Base-by-base conservation (phyloP, 2,888 invertebrate species). In the Mythimna ferrago region DNA sequence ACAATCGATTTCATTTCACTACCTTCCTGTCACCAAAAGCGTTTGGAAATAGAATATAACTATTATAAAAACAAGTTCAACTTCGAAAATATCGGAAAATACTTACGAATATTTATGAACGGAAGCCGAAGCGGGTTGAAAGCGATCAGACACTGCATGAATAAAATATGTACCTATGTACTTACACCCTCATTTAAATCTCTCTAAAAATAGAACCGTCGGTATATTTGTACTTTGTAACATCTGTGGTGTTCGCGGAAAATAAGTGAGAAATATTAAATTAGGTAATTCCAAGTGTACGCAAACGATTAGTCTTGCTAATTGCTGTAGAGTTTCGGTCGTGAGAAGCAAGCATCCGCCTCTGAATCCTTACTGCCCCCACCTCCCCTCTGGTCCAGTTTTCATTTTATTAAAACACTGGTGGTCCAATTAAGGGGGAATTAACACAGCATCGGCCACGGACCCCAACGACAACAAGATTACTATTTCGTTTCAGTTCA, bases 221-320 rank as follows among this genome's bases (percentile, higher is more conserved):
- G 38, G 11, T 76, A 10, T 60, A 35, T 63, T 64, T n/a, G 63
- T 56, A 77, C 41, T 63, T 61, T 11, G 63, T 60, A 77, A 53
- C 56, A 81, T 44, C 44, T 71, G 63, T 32, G 44, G 16, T 41
- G 19, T 61, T 61, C 11, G 14, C 32, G 10, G 16, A 44, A 83
- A 71, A 76, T 76, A 72, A 67, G 48, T 61, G 51, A 75, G 56
- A 80, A 72, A 80, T 67, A 83, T 80, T 67, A 70, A 73, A 41
- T 61, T 35, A 54, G 61, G 38, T 63, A 57, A 66, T 68, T 60
- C 21, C 11, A 60, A 71, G 66, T 53, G 38, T 73, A 72, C 78
- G 80, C 83, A 81, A 84, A 81, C 80, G 87, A 91, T 91, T 91
- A 90, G 89, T 92, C 90, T 87, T 83, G 78, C 85, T 92, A 90